A percentile compares a stretch with the other conserved stretches of the same genome.
phyloP scores from a whole-genome alignment of 2,797 vertebrate species.

The Trachurus trachurus region DNA sequence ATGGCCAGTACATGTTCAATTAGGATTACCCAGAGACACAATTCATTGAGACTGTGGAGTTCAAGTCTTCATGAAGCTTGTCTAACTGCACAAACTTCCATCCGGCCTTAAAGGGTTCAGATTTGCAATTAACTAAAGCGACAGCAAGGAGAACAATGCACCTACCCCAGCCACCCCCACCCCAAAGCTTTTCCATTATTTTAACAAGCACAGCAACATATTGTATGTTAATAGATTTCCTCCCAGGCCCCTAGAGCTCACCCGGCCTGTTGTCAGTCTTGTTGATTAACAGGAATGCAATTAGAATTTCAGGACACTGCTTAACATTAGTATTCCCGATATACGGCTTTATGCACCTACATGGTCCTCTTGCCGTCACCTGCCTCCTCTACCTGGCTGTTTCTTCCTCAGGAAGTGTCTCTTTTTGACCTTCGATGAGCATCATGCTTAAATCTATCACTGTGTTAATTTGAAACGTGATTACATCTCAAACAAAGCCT shows the following conservation, averaged over 20 bases:
- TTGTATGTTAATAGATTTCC: slow-evolving; percentile 85
- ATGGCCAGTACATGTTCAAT: slow-evolving; percentile 83
- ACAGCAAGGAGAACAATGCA: slow-evolving; percentile 78
- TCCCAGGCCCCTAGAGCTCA: slow-evolving; percentile 73
- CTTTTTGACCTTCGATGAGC: slow-evolving; percentile 52
- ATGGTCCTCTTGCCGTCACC: slow-evolving; percentile 32
- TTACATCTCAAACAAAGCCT: slow-evolving; percentile 51
- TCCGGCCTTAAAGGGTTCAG: slow-evolving; percentile 71
- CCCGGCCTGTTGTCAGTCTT: slow-evolving; percentile 76
- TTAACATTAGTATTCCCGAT: slow-evolving; percentile 77
- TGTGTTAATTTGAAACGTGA: slow-evolving; percentile 60
- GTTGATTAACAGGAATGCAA: slow-evolving; percentile 82
- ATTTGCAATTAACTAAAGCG: slow-evolving; percentile 82
- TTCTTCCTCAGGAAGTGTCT: slow-evolving; percentile 52
- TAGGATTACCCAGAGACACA: slow-evolving; percentile 82
- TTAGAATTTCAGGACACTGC: slow-evolving; percentile 74
- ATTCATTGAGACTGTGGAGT: slow-evolving; percentile 71
- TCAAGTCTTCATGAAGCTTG: slow-evolving; percentile 76
- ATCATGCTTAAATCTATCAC: slow-evolving; percentile 53
- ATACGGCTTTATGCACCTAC: slow-evolving; percentile 50
- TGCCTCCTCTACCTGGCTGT: slow-evolving; percentile 30
- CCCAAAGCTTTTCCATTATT: slow-evolving; percentile 81
- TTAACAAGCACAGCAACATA: slow-evolving; percentile 83
- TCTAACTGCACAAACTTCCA: slow-evolving; percentile 79
- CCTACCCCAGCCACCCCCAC: slow-evolving; percentile 62